A percentile compares a stretch with the other conserved stretches of the same genome.
Evolutionary conservation across 2,113 vertebrate species (phyloP).

Genomic region (Plectropomus leopardus): DNA sequence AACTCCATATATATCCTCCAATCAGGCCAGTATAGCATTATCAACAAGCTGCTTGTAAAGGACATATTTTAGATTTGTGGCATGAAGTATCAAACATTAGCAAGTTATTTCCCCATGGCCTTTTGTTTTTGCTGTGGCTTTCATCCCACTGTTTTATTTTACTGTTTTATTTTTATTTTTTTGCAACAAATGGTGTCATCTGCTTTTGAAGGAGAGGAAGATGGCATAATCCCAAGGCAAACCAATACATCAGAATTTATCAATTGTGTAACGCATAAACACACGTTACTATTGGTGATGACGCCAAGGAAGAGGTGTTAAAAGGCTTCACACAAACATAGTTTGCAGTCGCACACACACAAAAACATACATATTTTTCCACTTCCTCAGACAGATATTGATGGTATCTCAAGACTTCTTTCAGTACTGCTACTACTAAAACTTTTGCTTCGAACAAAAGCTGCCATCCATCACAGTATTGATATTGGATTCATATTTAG

Average conservation of each 20-base stretch:
- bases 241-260: too few species aligned
- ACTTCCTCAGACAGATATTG: not conserved
- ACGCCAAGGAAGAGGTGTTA: not conserved
- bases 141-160: not conserved
- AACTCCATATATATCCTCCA: not conserved
- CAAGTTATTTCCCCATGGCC: not conserved
- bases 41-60: not conserved
- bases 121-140: conserved; percentile 10
- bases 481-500: conserved; percentile 29
- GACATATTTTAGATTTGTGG: not conserved
- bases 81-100: conserved; percentile 11
- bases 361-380: too few species aligned
- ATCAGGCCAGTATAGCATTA: not conserved
- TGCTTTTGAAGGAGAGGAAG: not conserved
- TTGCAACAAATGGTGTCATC: not conserved
- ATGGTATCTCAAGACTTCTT: not conserved
- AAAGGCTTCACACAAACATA: not conserved
- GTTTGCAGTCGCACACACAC: not conserved
- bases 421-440: not conserved
- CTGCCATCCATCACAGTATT: not conserved
- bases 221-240: too few species aligned
- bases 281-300: not conserved
- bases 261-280: not conserved
- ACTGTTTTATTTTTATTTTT: too few species aligned
- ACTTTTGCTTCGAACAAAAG: conserved; percentile 19